These are phyloP conservation scores for Pangasianodon hypophthalmus DNA, from an alignment of 2,113 vertebrate genomes.

Conservation along the genomic window DNA sequence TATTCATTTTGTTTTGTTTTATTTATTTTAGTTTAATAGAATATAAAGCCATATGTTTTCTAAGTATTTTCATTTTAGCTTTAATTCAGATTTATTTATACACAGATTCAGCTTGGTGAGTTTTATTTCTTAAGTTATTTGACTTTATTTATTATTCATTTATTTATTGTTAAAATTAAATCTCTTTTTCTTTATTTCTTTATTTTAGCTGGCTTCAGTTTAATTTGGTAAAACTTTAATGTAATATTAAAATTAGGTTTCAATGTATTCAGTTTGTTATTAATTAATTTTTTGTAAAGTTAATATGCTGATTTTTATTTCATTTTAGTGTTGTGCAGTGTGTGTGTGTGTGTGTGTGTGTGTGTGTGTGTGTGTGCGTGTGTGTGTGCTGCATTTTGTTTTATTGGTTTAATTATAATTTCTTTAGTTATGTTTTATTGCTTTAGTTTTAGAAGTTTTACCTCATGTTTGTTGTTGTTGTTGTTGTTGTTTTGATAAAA, in stretches of 20 bases:
- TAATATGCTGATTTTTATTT: too few species aligned
- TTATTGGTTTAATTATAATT: too few species aligned
- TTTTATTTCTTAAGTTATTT: background rate
- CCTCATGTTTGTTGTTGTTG: too few species aligned
- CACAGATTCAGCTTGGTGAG: too few species aligned
- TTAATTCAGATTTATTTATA: too few species aligned
- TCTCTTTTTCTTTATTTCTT: background rate
- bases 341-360: slow-evolving; percentile 12
- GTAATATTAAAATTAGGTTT: background rate
- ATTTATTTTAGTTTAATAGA: too few species aligned
- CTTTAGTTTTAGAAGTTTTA: too few species aligned
- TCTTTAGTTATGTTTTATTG: background rate
- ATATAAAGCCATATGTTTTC: too few species aligned
- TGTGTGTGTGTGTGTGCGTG: background rate
- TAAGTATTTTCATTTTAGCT: too few species aligned
- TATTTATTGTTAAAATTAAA: too few species aligned
- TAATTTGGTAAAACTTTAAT: background rate
- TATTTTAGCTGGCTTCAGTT: background rate
- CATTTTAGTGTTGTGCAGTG: background rate
- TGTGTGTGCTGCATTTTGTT: background rate
- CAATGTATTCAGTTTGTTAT: background rate
- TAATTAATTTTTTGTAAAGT: background rate
- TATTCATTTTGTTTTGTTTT: too few species aligned
- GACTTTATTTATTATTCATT: background rate
- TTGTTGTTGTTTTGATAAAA: background rate